These are phyloP conservation scores for Mormyrus lacerda DNA, from an alignment of 2,113 vertebrate species.

Conservation along the genomic window DNA sequence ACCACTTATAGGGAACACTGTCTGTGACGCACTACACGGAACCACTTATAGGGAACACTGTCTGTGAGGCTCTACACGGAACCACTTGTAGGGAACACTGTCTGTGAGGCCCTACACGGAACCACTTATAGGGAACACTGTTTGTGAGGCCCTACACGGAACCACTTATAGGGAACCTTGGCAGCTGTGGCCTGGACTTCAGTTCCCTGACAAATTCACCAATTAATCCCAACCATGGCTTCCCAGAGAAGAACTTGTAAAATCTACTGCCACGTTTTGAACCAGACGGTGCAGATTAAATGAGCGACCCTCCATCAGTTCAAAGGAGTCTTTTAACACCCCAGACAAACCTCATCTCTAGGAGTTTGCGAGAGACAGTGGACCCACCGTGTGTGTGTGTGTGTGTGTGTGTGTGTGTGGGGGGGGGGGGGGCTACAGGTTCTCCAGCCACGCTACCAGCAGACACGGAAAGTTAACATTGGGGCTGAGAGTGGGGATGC, in stretches of 20 bases:
- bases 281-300: background rate
- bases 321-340: background rate
- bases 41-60: background rate
- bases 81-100: background rate
- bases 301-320: background rate
- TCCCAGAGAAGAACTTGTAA: background rate
- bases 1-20: background rate
- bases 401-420: too few relatives aligned
- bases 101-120: background rate
- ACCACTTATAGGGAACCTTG: background rate
- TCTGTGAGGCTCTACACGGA: background rate
- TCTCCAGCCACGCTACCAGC: background rate
- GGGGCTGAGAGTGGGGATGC: conserved; percentile 89
- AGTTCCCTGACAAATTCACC: background rate
- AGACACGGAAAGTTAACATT: background rate
- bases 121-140: background rate
- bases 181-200: background rate
- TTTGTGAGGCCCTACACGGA: too few relatives aligned
- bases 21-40: background rate
- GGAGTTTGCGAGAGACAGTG: background rate
- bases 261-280: background rate
- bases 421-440: background rate
- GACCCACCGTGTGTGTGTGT: background rate
- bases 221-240: background rate
- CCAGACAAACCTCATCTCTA: background rate